Base-by-base conservation (phyloP, 2,888 invertebrate genomes). In the Tuberolachnus salignus region DNA sequence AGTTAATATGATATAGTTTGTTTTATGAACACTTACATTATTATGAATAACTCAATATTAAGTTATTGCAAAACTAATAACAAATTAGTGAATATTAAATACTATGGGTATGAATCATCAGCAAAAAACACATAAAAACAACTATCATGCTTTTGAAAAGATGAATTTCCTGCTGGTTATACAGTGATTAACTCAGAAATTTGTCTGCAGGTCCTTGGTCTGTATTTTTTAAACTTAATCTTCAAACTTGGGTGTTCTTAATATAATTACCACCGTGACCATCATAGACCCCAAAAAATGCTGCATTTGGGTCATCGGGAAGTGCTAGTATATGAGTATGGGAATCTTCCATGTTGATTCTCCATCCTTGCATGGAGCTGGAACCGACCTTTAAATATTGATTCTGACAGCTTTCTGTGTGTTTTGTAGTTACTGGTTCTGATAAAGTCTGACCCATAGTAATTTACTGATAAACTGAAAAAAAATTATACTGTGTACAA, bases 311-410 rank as follows among this genome's bases (percentile, higher is more conserved):
- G 86, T 99, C 98, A 84, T 96, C 96, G 2, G 95, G 95, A 82
- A 96, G 86, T 0, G 95, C 92, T 19, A 99, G 87, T 83, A 99
- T 93, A 84, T 98, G 97, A 69, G 97, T 97, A 86, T 99, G 99
- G 0, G 97, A 94, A 87, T 99, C 99, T 87, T 99, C 99, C 99
- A 99, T 99, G 83, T 95, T 95, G 80, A 97, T 92, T 82, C 99
- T 88, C 99, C 99, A 99, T 86, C 99, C 99, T 87, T 99, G 99
- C 98, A 99, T 99, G 85, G 95, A 97, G 23, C 97, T 97, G 1
- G 97, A 95, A n/a, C 96, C 98, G 8, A 99, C 96, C 83, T 89
- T 87, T 82, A 88, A 89, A 55, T 89, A 87, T 44, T 88, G 86
- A 85, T 94, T 93, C 85, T 92, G 91, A 84, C 93, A 93, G 86